Percentiles rank a stretch among this genome's conserved stretches.
phyloP scores from a whole-genome alignment of 2,888 invertebrate genomes.

The Eustalomyia histrio region DNA sequence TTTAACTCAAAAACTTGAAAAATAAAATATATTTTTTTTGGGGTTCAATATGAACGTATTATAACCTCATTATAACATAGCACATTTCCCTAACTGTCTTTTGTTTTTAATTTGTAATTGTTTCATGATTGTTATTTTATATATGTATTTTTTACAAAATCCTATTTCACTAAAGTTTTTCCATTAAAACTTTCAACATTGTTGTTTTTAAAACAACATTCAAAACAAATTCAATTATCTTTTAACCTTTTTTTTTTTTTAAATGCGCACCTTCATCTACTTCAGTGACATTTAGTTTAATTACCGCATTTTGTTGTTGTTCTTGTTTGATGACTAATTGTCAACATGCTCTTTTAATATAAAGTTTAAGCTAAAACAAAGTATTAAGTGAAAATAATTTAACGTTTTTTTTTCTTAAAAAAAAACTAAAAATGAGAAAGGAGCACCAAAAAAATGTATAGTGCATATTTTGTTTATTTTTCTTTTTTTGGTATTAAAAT shows the following conservation, averaged over 20 bases:
- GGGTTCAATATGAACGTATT: no score
- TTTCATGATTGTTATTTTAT: no score
- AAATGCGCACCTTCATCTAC: background rate
- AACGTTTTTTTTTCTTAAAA: background rate
- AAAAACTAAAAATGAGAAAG: no score
- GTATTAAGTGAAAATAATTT: background rate
- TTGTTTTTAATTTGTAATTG: no score
- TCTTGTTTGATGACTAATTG: slow-evolving; percentile 18
- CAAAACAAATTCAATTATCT: slow-evolving; percentile 23
- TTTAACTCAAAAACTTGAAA: no score
- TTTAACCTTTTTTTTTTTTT: background rate
- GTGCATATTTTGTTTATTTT: no score
- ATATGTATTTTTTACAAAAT: no score
- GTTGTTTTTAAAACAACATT: background rate
- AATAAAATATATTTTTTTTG: no score
- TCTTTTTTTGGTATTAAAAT: no score
- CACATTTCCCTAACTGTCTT: no score
- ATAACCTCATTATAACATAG: no score
- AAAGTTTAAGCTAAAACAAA: slow-evolving; percentile 12
- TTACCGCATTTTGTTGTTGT: slow-evolving; percentile 14
- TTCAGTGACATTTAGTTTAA: slow-evolving; percentile 31
- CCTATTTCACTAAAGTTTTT: slow-evolving; percentile 34
- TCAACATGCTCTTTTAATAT: background rate
- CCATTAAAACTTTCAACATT: slow-evolving; percentile 35
- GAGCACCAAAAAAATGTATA: no score